Percentiles rank a stretch among this genome's conserved stretches.
phyloP scores from a whole-genome alignment of 1,140 invertebrate species.

The Brachionus manjavacas region DNA sequence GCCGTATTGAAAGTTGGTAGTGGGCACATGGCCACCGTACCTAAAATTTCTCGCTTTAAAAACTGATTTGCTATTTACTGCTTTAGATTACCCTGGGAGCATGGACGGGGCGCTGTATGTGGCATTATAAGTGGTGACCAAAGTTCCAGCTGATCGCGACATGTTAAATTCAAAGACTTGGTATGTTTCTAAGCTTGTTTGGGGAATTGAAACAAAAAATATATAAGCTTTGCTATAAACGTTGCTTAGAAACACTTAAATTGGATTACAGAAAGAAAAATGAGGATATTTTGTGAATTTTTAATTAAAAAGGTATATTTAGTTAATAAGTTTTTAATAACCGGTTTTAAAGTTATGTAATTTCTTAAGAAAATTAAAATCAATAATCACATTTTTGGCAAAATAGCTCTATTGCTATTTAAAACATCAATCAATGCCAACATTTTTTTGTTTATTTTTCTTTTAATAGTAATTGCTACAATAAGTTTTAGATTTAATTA shows the following conservation, averaged over 20 bases:
- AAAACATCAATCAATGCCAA: neutral
- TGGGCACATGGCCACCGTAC: conserved; percentile 57
- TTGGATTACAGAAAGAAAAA: neutral
- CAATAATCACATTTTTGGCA: neutral
- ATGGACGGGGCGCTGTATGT: conserved; percentile 56
- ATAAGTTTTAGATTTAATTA: too few relatives aligned
- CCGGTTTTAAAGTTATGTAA: conserved; percentile 2
- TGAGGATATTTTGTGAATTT: neutral
- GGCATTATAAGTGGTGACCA: conserved; percentile 58
- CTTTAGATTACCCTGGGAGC: conserved; percentile 56
- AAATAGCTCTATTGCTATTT: neutral
- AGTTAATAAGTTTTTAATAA: neutral
- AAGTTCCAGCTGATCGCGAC: conserved; percentile 56
- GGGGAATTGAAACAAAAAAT: neutral
- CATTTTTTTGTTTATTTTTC: neutral
- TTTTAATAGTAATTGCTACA: too few relatives aligned
- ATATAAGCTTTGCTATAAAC: neutral
- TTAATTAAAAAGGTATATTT: neutral
- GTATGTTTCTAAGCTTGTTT: neutral
- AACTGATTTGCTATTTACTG: neutral
- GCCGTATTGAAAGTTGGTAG: conserved; percentile 57
- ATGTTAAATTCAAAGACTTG: conserved; percentile 45
- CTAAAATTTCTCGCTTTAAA: conserved; percentile 44
- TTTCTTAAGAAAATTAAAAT: neutral
- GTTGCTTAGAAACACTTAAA: conserved; percentile 27